These are phyloP conservation scores for Cuculus canorus DNA, from an alignment of 2,797 vertebrate species.

Conservation along the genomic window DNA sequence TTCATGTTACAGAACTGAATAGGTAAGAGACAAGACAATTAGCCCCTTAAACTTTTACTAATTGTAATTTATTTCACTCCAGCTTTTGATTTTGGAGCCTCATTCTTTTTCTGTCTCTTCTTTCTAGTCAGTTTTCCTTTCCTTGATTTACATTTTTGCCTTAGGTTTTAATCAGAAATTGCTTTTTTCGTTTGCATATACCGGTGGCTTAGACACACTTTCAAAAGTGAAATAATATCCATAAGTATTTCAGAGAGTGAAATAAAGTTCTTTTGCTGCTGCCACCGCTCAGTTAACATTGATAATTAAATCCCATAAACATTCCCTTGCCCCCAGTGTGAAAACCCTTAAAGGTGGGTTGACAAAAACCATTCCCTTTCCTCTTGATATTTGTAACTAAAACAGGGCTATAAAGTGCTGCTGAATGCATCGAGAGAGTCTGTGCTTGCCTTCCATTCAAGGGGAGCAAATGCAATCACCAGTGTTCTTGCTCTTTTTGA, in stretches of 20 bases:
- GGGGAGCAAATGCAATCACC: constrained; percentile 48
- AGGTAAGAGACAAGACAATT: constrained; percentile 25
- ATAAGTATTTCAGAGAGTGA: background rate
- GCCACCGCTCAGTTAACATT: background rate
- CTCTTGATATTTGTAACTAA: constrained; percentile 13
- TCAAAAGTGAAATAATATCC: background rate
- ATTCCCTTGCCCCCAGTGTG: background rate
- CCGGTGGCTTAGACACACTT: background rate
- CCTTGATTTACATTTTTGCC: background rate
- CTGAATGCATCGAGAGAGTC: background rate
- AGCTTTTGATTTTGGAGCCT: constrained; percentile 1
- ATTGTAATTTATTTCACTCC: constrained; percentile 22
- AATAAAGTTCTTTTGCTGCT: background rate
- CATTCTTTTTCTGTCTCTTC: background rate
- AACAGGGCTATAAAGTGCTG: constrained; percentile 14
- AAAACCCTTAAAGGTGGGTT: background rate
- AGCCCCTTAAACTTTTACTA: constrained; percentile 9
- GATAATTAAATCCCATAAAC: background rate
- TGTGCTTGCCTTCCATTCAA: background rate
- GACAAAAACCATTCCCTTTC: background rate
- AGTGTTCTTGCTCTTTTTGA: constrained; percentile 14
- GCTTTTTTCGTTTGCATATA: background rate
- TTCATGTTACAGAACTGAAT: background rate
- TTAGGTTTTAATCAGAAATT: background rate
- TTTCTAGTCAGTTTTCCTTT: constrained; percentile 9